A percentile compares a stretch with the other conserved stretches of the same genome.
Evolutionary conservation across 2,888 invertebrate genomes (phyloP).

Genomic region (Heliconius erato): DNA sequence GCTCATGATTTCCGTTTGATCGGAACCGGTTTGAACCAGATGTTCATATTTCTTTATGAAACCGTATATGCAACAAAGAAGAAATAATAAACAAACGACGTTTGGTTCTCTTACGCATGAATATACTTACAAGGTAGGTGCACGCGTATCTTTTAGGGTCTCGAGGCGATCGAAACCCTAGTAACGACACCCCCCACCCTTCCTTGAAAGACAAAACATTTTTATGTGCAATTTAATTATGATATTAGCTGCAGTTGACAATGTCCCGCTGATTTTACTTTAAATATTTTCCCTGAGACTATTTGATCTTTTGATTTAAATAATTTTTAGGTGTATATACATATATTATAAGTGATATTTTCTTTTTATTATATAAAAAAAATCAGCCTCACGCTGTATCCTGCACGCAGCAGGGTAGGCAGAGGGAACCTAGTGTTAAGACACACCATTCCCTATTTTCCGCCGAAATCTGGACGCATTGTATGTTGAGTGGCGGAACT

Average conservation of each 20-base stretch:
- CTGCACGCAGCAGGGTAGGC: no score
- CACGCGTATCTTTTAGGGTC: conserved; percentile 52
- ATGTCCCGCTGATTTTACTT: not conserved
- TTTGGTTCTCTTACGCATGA: conserved; percentile 40
- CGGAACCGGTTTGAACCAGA: conserved; percentile 5
- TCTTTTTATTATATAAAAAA: no score
- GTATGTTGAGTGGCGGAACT: no score
- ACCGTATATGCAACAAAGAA: not conserved
- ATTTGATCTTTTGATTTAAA: no score
- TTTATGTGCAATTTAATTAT: conserved; percentile 33
- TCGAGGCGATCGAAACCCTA: conserved; percentile 51
- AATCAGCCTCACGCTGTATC: no score
- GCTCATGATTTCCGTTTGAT: not conserved
- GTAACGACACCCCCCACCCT: conserved; percentile 38
- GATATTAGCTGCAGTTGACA: conserved; percentile 10
- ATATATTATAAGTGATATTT: no score
- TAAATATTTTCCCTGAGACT: not conserved
- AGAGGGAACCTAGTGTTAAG: no score
- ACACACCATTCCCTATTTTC: no score
- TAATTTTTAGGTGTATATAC: no score
- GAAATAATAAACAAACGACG: not conserved
- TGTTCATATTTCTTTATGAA: conserved; percentile 2
- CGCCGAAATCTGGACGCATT: no score
- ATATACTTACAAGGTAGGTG: conserved; percentile 46
- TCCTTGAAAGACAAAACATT: conserved; percentile 32